Evolutionary conservation across 2,113 vertebrate genomes (phyloP).

Genomic region (Ciconia stormi): DNA sequence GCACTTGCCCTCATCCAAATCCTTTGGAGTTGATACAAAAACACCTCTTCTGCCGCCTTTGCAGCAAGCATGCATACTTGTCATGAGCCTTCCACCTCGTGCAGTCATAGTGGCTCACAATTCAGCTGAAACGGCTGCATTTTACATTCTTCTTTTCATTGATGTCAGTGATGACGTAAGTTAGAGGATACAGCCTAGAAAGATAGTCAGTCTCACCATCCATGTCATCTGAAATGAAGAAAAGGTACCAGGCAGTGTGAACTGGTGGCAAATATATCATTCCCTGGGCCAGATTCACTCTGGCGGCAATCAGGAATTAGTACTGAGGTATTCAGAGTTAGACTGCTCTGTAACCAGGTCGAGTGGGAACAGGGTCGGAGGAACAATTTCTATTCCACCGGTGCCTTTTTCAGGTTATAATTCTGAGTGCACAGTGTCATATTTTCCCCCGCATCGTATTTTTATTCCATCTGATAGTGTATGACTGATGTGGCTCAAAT

Average conservation of each 20-base stretch:
- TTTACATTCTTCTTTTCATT: not conserved
- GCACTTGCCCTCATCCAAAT: not conserved
- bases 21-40: not conserved
- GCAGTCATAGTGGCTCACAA: not conserved
- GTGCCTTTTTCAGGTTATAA: not conserved
- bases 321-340: not conserved
- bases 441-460: not conserved
- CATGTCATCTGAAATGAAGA: not conserved
- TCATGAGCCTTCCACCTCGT: not conserved
- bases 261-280: not conserved
- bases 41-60: not conserved
- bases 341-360: not conserved
- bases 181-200: not conserved
- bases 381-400: not conserved
- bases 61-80: not conserved
- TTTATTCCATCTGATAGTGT: not conserved
- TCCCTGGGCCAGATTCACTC: not conserved
- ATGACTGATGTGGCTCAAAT: not conserved
- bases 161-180: not conserved
- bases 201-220: not conserved
- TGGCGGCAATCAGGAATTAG: not conserved
- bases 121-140: not conserved
- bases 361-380: not conserved
- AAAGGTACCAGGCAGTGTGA: not conserved
- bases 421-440: not conserved